phyloP scores from a whole-genome alignment of 2,888 invertebrate genomes.

The Apocheima hispidaria region DNA sequence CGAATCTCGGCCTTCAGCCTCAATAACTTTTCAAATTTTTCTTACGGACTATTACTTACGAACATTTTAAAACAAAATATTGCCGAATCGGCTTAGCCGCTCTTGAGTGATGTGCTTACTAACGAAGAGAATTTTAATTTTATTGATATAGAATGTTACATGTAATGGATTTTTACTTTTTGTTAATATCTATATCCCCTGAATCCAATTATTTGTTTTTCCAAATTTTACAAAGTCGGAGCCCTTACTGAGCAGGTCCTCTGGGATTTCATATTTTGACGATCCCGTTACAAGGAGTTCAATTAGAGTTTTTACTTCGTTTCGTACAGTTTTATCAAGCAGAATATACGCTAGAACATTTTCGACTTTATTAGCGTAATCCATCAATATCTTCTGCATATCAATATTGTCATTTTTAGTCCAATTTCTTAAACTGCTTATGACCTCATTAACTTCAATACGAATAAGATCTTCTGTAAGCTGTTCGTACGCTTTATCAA shows the following conservation, averaged over 20 bases:
- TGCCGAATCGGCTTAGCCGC: no score
- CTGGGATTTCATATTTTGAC: background rate
- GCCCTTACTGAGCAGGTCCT: background rate
- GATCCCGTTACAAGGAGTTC: background rate
- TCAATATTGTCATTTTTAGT: background rate
- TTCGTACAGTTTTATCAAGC: background rate
- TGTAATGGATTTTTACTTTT: no score
- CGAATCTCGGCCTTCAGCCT: no score
- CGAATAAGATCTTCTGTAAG: background rate
- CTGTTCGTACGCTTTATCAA: background rate
- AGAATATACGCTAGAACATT: background rate
- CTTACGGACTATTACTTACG: no score
- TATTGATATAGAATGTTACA: no score
- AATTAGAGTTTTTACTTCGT: constrained; percentile 2
- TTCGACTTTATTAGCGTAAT: background rate
- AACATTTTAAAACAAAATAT: no score
- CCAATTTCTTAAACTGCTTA: background rate
- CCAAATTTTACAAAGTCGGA: background rate
- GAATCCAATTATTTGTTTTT: background rate
- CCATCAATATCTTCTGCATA: background rate
- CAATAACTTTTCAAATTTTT: no score
- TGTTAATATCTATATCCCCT: no score
- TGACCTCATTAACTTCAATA: background rate
- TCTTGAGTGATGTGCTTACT: no score
- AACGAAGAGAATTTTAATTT: no score